Evolutionary conservation across 2,888 invertebrate genomes (phyloP).

Genomic region (Cosmia pyralina): DNA sequence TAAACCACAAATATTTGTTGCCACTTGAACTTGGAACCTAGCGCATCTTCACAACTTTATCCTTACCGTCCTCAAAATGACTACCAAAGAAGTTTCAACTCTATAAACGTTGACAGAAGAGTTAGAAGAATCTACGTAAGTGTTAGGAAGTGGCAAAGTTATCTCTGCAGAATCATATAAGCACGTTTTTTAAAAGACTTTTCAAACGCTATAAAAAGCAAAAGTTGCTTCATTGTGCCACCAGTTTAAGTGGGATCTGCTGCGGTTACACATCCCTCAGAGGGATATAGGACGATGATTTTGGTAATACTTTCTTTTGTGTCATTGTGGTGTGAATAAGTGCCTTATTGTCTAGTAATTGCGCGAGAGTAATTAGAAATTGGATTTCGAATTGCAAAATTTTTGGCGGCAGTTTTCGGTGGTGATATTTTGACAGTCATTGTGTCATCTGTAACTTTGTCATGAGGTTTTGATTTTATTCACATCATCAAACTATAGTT

Average conservation of each 20-base stretch:
- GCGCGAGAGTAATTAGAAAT: slow-evolving; percentile 25
- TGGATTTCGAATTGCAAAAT: slow-evolving; percentile 15
- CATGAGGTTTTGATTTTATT: not conserved
- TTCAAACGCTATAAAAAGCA: slow-evolving; percentile 85
- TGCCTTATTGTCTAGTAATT: slow-evolving; percentile 47
- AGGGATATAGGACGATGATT: slow-evolving; percentile 74
- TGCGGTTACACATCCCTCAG: slow-evolving; percentile 72
- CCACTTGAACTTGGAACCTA: slow-evolving; percentile 77
- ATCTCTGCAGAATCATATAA: slow-evolving; percentile 70
- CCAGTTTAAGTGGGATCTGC: slow-evolving; percentile 80
- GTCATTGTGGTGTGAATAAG: slow-evolving; percentile 67
- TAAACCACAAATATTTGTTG: slow-evolving; percentile 64
- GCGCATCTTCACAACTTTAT: slow-evolving; percentile 73
- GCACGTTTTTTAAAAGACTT: slow-evolving; percentile 86
- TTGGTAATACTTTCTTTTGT: slow-evolving; percentile 78
- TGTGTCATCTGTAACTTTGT: slow-evolving; percentile 2
- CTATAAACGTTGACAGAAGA: slow-evolving; percentile 48
- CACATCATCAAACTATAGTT: too few species aligned
- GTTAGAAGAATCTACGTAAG: slow-evolving; percentile 7
- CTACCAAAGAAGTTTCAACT: slow-evolving; percentile 43
- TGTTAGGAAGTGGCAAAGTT: slow-evolving; percentile 54
- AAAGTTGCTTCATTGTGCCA: slow-evolving; percentile 74
- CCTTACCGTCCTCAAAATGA: not conserved
- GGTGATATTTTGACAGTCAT: slow-evolving; percentile 13
- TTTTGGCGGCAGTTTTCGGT: slow-evolving; percentile 3